Evolutionary conservation across 2,113 vertebrate genomes (phyloP), one percentile per base, ranked within the genome.

Genomic region (Irena cyanogastra): DNA sequence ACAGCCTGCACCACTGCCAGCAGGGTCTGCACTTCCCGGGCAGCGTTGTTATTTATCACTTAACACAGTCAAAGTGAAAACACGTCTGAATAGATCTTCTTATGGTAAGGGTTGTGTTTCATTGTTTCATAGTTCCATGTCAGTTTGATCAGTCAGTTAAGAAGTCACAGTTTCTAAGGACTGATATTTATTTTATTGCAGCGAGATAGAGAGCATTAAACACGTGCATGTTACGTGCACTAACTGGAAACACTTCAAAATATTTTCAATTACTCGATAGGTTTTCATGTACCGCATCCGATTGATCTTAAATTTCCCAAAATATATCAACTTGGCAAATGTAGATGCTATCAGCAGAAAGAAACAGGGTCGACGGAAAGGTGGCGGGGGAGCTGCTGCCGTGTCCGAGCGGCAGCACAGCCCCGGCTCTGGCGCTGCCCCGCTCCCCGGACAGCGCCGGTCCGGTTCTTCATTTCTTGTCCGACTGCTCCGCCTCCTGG

Each of bases 401-500:
- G 45, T 72, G 50, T 57, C 52, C 9, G 41, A 88, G 82, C 42
- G 75, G 2, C 6, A 28, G 10, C 0, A 2, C 13, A 7, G 31
- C 13, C 47, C 3, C 0, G 53, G 31, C 42, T 7, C 52, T n/a
- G n/a, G n/a, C n/a, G n/a, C n/a, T n/a, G n/a, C n/a, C n/a, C n/a
- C n/a, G n/a, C n/a, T n/a, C n/a, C n/a, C n/a, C n/a, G n/a, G n/a
- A n/a, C n/a, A n/a, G n/a, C n/a, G n/a, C n/a, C n/a, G n/a, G n/a
- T n/a, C n/a, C n/a, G n/a, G n/a, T n/a, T n/a, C n/a, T n/a, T n/a
- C 3, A 79, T 97, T 95, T 45, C 87, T 95, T 68, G 95, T 39
- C 76, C 74, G 37, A 20, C 16, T 50, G 80, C 96, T 42, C 97
- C 98, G 82, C 61, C 98, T 98, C 74, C 94, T 92, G 98, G 96